Base-by-base conservation (phyloP, 2,113 vertebrate species). In the Propithecus coquereli region DNA sequence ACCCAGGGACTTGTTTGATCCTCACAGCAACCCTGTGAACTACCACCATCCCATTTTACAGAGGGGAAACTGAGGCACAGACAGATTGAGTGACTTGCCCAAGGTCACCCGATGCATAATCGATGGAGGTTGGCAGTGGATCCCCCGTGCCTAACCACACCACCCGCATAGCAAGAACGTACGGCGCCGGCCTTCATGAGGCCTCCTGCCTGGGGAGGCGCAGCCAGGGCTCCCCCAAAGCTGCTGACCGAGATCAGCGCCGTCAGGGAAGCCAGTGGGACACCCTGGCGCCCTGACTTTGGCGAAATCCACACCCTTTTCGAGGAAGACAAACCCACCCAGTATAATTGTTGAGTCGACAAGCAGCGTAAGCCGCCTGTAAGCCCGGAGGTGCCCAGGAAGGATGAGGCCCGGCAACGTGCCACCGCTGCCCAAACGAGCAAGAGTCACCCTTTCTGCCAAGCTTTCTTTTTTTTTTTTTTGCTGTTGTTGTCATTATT, bases 291-390 rank as follows among this genome's bases (percentile, higher is more conserved):
- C 95, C 94, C 84, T 57, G 94, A 87, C 37, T 82, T 32, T 32
- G 3, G 45, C n/a, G 91, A 59, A 95, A 86, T 13, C 82, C 89
- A 91, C 79, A 4, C 94, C 95, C 81, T 94, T 94, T 94, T 8
- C 0, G 0, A 96, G 77, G 83, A 97, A 97, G 90, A 52, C 59
- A 66, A 94, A 94, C n/a, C 61, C 96, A 76, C 92, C 95, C 92
- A 87, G 71, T 47, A 81, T 93, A 95, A 97, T 94, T 87, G 95
- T 96, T 27, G 77, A 45, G 86, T 65, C 88, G 92, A 86, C 92
- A 80, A 57, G 50, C 70, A 70, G 91, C 63, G 34, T 86, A 95
- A 70, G 95, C 90, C 3, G 0, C 11, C 17, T 61, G 10, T 66
- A 54, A 71, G 79, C 97, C 97, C 2, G 1, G 74, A 91, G 97